Evolutionary conservation across 2,888 invertebrate genomes (phyloP), one percentile per base, ranked within the genome.

Genomic region (Polymixis lichenea): DNA sequence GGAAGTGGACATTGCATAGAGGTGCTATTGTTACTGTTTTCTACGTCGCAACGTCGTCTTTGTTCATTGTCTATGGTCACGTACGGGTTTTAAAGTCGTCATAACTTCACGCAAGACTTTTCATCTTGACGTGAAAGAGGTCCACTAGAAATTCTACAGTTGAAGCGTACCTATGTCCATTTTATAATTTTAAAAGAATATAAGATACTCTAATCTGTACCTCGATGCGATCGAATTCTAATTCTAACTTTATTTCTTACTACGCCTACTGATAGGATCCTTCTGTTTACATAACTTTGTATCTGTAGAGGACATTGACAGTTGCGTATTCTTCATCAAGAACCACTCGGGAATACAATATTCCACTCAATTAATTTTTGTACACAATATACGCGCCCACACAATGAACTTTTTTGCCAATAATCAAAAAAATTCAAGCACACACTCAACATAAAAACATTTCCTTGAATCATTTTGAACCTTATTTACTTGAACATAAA

Each of bases 41-140:
- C n/a, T 28, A 19, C 55, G 32, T 69, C 58, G 25, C 55, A 7
- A 22, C 28, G 38, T 55, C 51, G 55, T 58, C 71, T 51, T 77
- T 56, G 15, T 32, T n/a, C 53, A 81, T 81, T 83, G 81, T 81
- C 72, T 77, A 22, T 66, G 56, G 83, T 81, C 81, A 81, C 81
- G 81, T 81, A 53, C 73, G n/a, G 28, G 32, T 19, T 68, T 55
- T 43, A 82, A 69, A 83, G 49, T 69, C 11, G n/a, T 25, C 62
- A 70, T 82, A 77, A 64, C 53, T 58, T 61, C 61, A 61, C 60
- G 43, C 32, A 51, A 53, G 5, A 62, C 53, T 70, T 76, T 66
- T 69, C 51, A 60, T 61, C 74, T 80, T 61, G 46, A 60, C n/a
- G 28, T 49, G 22, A 38, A 55, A 62, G 25, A 25, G 4, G n/a